Evolutionary conservation across 2,888 invertebrate species (phyloP).

Genomic region (Dynastes hyllus): DNA sequence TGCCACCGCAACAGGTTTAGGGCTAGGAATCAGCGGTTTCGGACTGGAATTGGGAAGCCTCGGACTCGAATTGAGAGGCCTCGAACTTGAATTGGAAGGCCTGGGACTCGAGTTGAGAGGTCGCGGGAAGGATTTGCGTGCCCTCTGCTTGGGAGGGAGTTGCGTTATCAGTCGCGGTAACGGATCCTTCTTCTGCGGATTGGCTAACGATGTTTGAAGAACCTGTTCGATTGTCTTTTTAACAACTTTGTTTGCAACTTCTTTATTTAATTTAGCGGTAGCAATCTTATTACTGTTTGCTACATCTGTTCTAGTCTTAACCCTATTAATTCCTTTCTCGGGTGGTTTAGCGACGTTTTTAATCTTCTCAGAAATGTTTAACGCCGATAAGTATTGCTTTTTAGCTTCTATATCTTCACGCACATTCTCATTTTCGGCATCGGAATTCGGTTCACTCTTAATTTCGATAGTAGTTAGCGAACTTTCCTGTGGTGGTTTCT

Average conservation of each 20-base stretch:
- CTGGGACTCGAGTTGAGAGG: constrained; percentile 42
- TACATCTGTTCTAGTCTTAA: constrained; percentile 64
- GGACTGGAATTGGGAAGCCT: constrained; percentile 46
- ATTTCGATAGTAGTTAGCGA: constrained; percentile 58
- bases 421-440: constrained; percentile 62
- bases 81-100: constrained; percentile 12
- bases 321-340: constrained; percentile 58
- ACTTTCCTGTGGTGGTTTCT: neutral
- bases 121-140: constrained; percentile 66
- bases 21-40: constrained; percentile 29
- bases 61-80: neutral
- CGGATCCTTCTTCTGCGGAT: constrained; percentile 11
- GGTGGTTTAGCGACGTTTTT: constrained; percentile 54
- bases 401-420: constrained; percentile 63
- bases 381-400: constrained; percentile 65
- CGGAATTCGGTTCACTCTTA: constrained; percentile 66
- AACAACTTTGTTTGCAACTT: neutral
- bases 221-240: neutral
- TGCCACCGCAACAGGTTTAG: constrained; percentile 35
- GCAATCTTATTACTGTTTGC: neutral
- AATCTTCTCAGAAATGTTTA: constrained; percentile 66
- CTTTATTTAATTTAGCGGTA: neutral
- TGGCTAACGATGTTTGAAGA: no score
- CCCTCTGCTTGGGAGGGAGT: constrained; percentile 63
- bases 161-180: constrained; percentile 39